Base-by-base conservation (phyloP, 2,888 invertebrate genomes). In the Prionchulus punctatus region DNA sequence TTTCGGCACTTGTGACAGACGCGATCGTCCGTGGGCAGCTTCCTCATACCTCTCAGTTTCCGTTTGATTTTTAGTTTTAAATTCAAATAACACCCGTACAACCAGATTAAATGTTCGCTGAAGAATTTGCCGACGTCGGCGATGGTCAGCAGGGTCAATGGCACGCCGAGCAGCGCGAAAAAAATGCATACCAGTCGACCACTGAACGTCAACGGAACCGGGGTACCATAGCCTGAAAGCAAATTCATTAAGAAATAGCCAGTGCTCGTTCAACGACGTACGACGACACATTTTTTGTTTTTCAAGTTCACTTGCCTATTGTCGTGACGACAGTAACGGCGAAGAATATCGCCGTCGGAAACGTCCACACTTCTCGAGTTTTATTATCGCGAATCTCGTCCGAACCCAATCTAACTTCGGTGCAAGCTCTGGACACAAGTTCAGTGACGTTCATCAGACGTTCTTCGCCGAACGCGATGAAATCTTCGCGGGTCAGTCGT, bases 341-440 rank as follows among this genome's bases (percentile, higher is more conserved):
- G 57, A 70, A 70, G 62, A 70, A 70, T n/a, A 70, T 65, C 23
- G 70, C 66, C 27, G 68, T 69, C 4, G 67, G 65, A 55, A 70
- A 70, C 7, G 67, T 64, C 69, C 70, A 70, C 25, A 70, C 65
- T 26, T 15, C 21, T 49, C 7, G 12, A 21, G 50, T 26, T 26
- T 12, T 12, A 21, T 49, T 30, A 7, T 28, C 12, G 30, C 4
- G 26, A 7, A 49, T 23, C 15, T 49, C 50, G 28, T 26, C 27
- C 28, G 28, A 7, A 28, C 15, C 28, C 21, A 49, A 28, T 12
- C 15, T 49, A 12, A 15, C 15, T 28, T 49, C 50, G 15, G 27
- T 15, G 50, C 50, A 49, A 26, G 50, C 4, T 49, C 50, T 7
- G 30, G 28, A 49, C 4, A 45, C 12, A n/a, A 23, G 4, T 12